Percentiles rank a stretch among this genome's conserved stretches.
phyloP scores from a whole-genome alignment of 1,140 invertebrate species.

The Nasonia longicornis region DNA sequence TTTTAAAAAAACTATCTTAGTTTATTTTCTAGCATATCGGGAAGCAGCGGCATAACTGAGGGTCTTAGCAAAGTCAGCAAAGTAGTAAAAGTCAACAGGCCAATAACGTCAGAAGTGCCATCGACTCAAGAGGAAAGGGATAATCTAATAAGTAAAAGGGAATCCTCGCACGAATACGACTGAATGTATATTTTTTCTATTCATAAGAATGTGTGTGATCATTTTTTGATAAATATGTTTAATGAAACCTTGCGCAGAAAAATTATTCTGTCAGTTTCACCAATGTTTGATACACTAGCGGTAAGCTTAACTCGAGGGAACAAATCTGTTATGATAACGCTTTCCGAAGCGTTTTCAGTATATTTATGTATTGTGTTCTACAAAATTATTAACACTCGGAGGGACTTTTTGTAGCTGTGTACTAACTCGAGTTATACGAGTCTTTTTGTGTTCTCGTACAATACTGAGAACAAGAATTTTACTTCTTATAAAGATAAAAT shows the following conservation, averaged over 20 bases:
- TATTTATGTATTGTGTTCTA: neutral
- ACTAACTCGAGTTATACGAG: neutral
- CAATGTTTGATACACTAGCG: conserved; percentile 15
- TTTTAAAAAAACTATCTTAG: conserved; percentile 67
- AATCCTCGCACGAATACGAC: conserved; percentile 81
- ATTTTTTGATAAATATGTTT: conserved; percentile 29
- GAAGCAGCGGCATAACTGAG: conserved; percentile 70
- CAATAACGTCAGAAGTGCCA: conserved; percentile 67
- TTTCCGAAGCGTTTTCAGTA: conserved; percentile 16
- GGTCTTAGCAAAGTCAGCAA: conserved; percentile 72
- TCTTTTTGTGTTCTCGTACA: conserved; percentile 22
- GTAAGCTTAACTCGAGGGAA: conserved; percentile 18
- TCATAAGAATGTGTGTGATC: conserved; percentile 22
- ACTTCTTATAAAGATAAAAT: conserved; percentile 15
- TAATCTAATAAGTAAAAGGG: conserved; percentile 74
- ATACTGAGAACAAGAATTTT: neutral
- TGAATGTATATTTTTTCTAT: conserved; percentile 60
- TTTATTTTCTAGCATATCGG: conserved; percentile 67
- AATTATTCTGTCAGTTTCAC: conserved; percentile 22
- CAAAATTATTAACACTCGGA: neutral
- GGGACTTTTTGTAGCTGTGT: conserved; percentile 1
- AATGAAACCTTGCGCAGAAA: neutral
- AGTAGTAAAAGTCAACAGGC: conserved; percentile 61
- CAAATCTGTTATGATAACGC: conserved; percentile 16
- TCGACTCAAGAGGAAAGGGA: conserved; percentile 76